phyloP scores from a whole-genome alignment of 1,140 invertebrate species.

The Euglossa dilemma region DNA sequence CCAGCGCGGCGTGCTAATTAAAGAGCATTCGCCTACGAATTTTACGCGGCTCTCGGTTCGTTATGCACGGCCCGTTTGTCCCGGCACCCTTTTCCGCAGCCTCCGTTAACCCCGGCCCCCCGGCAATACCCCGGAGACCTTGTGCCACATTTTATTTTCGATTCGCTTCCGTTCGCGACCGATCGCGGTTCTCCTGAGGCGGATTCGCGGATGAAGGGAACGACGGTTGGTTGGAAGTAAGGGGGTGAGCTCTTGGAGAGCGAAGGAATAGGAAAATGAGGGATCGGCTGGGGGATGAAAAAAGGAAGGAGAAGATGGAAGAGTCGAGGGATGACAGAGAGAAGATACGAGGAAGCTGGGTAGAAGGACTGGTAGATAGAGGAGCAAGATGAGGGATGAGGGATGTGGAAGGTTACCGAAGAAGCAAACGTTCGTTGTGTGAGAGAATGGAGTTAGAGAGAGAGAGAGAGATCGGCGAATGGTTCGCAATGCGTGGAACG shows the following conservation, averaged over 20 bases:
- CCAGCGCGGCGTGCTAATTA: slow-evolving; percentile 72
- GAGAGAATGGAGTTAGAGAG: not conserved
- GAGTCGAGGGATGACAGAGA: not conserved
- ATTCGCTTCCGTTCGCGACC: slow-evolving; percentile 3
- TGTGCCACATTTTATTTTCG: slow-evolving; percentile 66
- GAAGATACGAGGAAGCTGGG: not conserved
- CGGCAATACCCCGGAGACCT: slow-evolving; percentile 70
- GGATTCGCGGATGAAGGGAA: not conserved
- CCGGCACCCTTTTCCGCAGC: slow-evolving; percentile 59
- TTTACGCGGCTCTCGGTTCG: slow-evolving; percentile 72
- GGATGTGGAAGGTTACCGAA: too few relatives aligned
- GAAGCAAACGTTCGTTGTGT: not conserved
- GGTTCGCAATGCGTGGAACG: not conserved
- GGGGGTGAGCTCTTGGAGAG: too few relatives aligned
- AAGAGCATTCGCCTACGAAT: slow-evolving; percentile 75
- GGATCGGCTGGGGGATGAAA: too few relatives aligned
- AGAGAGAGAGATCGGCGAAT: not conserved
- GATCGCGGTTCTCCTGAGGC: slow-evolving; percentile 8
- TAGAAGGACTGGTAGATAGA: not conserved
- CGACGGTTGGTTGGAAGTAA: not conserved
- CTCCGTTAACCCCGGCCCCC: slow-evolving; percentile 29
- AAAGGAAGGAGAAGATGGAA: too few relatives aligned
- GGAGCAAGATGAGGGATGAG: not conserved
- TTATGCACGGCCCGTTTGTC: slow-evolving; percentile 72
- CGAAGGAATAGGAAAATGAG: not conserved